Base-by-base conservation (phyloP, 2,797 vertebrate species). In the Halcyon leucocephala region DNA sequence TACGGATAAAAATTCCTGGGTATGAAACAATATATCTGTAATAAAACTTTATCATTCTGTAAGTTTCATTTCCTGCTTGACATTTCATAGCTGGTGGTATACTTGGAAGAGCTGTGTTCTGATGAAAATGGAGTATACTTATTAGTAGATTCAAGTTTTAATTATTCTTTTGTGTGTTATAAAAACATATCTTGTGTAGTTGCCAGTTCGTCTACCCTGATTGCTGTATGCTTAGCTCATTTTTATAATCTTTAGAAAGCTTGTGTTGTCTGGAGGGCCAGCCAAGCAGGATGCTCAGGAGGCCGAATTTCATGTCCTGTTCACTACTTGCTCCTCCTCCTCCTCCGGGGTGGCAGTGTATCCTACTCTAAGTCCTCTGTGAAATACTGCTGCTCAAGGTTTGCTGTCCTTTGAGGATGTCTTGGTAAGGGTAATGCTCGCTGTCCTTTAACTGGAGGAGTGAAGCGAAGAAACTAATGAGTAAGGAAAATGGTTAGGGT, bases 61-160 rank as follows among this genome's bases (percentile, higher is more conserved):
- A 86, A 91, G 73, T 92, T 91, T 94, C 65, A 97, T 97, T 97
- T 96, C 89, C 77, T 95, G 61, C 60, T 87, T 86, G 85, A 74
- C 61, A 82, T 86, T 89, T 77, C 44, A 46, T 84, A 70, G 46
- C 67, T 41, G 54, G 48, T n/a, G 4, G 82, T 62, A 48, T 77
- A 44, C n/a, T 80, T 79, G 78, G 65, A 89, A 73, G 35, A 64
- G 31, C 54, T 91, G 60, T 48, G 31, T 95, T 95, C 55, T 58
- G 44, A 52, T 85, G 51, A 79, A 72, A 74, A 88, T 22, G n/a
- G 35, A 81, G 41, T 41, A 24, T 55, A 22, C 57, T 90, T 86
- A 90, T 78, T 82, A 92, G 83, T 67, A 55, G 82, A 89, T 48
- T 87, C 78, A 92, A 81, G 57, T 82, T 97, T 95, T 92, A 97